A percentile compares a stretch with the other conserved stretches of the same genome.
Evolutionary conservation across 2,113 vertebrate genomes (phyloP).

Genomic region (Orcinus orca): DNA sequence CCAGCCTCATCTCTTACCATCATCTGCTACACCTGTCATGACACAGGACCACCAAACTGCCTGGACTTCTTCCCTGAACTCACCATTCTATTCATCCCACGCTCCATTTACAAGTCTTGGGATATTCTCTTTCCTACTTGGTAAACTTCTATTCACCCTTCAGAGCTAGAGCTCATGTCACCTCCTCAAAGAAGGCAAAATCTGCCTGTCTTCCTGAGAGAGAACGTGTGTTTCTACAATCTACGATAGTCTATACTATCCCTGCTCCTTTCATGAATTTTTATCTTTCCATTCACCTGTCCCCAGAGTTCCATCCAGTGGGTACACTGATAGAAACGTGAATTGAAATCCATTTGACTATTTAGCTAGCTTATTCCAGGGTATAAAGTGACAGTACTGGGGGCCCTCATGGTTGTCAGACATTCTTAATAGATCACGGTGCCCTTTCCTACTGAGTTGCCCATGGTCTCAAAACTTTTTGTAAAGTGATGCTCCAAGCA

Average conservation of each 20-base stretch:
- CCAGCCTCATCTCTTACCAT: not conserved
- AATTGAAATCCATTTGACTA: not conserved
- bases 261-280: not conserved
- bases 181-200: not conserved
- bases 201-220: not conserved
- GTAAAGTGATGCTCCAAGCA: not conserved
- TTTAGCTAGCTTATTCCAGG: not conserved
- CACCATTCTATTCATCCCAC: rapidly evolving
- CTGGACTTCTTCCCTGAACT: too few species aligned
- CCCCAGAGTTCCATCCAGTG: not conserved
- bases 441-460: not conserved
- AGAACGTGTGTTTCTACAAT: not conserved
- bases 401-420: not conserved
- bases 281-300: not conserved
- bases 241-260: not conserved
- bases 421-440: not conserved
- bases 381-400: not conserved
- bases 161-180: not conserved
- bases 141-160: not conserved
- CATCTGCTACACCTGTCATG: not conserved
- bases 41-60: not conserved
- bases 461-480: not conserved
- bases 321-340: not conserved
- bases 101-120: not conserved
- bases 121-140: not conserved